Base-by-base conservation (phyloP, 2,797 vertebrate species). In the Buceros bicornis region DNA sequence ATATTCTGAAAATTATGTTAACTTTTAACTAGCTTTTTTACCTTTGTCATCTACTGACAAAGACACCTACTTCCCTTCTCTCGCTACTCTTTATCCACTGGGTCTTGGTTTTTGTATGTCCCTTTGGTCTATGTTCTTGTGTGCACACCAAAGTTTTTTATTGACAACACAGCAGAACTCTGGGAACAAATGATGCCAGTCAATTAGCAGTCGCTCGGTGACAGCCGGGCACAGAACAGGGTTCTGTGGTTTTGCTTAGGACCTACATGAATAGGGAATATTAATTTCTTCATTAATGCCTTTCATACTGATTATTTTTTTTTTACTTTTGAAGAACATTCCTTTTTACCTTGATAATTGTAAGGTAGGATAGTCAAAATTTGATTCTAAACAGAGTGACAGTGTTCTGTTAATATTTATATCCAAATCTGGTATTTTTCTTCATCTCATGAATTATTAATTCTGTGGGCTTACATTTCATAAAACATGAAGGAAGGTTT, bases 401-500 rank as follows among this genome's bases (percentile, higher is more conserved):
- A 94, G 78, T 1, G 0, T 87, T 92, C 94, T 90, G 90, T 96
- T 97, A 96, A 96, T 96, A 97, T 96, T 97, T 96, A 95, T 97
- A 97, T 81, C 69, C 78, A 89, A 96, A 97, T 76, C 77, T 87
- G 86, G 65, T 97, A 47, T 90, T 95, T 97, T 91, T 93, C 83
- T 90, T 92, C 78, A 40, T 87, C 60, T 95, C 62, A 89, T 96
- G 76, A 95, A 96, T 97, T 97, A 96, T 94, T 96, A 91, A 97
- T 94, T 97, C 70, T 69, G 40, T 87, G 87, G 69, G 91, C 80
- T 94, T 95, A 96, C 87, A 93, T 90, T 94, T 97, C 87, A 91
- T 96, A 86, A 89, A 94, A 93, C 90, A 93, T 96, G 96, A 96
- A 96, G 96, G 66, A 84, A 92, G 80, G 94, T 97, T 97, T 97